A percentile compares a stretch with the other conserved stretches of the same genome.
phyloP scores from a whole-genome alignment of 2,113 vertebrate species.

The Emydura subglobosa region DNA sequence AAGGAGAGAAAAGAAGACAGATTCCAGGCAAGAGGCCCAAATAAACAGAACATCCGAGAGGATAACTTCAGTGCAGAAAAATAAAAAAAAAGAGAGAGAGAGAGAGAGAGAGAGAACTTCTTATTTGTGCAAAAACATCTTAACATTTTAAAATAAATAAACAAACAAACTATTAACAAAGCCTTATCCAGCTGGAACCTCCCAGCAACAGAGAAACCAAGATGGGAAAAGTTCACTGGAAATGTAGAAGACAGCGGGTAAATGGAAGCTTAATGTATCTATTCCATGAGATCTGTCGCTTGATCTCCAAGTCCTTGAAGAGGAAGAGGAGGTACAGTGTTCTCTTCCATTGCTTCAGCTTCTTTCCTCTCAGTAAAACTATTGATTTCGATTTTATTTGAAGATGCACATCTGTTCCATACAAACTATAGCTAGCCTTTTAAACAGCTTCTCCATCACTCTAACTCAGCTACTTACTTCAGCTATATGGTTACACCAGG shows the following conservation, averaged over 20 bases:
- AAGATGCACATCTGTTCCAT: slow-evolving; percentile 66
- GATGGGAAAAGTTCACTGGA: neutral
- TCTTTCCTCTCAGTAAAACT: slow-evolving; percentile 28
- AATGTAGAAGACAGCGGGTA: neutral
- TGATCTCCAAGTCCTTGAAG: slow-evolving; percentile 7
- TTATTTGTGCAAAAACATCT: neutral
- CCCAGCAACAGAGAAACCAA: neutral
- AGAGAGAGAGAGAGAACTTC: neutral
- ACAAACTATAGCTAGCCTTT: slow-evolving; percentile 48
- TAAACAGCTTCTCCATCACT: slow-evolving; percentile 37
- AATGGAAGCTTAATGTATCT: neutral
- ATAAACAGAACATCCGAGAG: neutral
- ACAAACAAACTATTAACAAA: slow-evolving; percentile 1
- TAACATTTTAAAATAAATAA: slow-evolving; percentile 34
- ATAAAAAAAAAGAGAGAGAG: neutral
- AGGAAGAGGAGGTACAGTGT: neutral
- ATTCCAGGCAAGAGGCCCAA: slow-evolving; percentile 1
- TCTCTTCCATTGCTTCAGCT: slow-evolving; percentile 6
- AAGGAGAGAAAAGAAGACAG: neutral
- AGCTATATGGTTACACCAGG: neutral
- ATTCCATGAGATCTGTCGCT: neutral
- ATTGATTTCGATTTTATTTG: slow-evolving; percentile 47
- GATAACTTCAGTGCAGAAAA: neutral
- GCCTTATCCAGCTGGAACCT: neutral
- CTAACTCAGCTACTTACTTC: neutral